phyloP scores from a whole-genome alignment of 2,888 invertebrate species.

The Noctua pronuba region DNA sequence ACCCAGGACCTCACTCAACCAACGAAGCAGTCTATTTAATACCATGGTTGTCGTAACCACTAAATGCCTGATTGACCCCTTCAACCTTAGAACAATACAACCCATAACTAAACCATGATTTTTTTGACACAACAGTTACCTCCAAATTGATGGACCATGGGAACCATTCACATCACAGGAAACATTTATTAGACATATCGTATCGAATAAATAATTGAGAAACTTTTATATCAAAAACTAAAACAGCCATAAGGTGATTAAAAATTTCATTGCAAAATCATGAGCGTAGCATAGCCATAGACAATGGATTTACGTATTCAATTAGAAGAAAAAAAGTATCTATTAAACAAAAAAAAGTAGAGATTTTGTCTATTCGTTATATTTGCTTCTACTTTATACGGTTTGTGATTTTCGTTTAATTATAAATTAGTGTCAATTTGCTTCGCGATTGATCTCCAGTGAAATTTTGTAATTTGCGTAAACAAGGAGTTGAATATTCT shows the following conservation, averaged over 20 bases:
- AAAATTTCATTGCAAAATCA: conserved; percentile 66
- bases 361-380: conserved; percentile 46
- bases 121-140: conserved; percentile 54
- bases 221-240: conserved; percentile 56
- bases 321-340: conserved; percentile 44
- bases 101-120: conserved; percentile 19
- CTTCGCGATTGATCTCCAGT: conserved; percentile 26
- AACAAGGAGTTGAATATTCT: conserved; percentile 46
- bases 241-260: conserved; percentile 60
- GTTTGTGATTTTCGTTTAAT: conserved; percentile 66
- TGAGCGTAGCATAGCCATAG: conserved; percentile 66
- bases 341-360: conserved; percentile 29
- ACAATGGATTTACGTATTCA: conserved; percentile 66
- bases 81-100: conserved; percentile 10
- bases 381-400: conserved; percentile 52
- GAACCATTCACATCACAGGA: conserved; percentile 52
- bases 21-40: not conserved
- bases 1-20: not conserved
- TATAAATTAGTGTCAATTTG: conserved; percentile 59
- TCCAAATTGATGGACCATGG: conserved; percentile 51
- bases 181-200: conserved; percentile 60
- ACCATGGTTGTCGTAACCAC: not conserved
- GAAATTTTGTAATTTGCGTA: conserved; percentile 50
- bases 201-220: conserved; percentile 70
- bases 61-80: not conserved